phyloP scores from a whole-genome alignment of 2,113 vertebrate genomes.

The Cephalopterus ornatus region DNA sequence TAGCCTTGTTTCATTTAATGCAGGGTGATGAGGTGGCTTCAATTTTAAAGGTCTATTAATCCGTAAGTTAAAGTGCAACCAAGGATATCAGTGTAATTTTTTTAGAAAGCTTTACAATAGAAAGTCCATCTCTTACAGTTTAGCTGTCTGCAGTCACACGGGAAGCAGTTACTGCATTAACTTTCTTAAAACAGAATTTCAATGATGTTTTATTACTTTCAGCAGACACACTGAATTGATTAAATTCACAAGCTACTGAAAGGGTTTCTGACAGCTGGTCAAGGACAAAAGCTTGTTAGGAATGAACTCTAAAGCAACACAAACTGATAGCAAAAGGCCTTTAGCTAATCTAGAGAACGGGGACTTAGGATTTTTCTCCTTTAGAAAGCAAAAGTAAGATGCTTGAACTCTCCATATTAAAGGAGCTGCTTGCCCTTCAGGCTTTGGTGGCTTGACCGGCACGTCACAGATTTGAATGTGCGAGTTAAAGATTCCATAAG shows the following conservation, averaged over 20 bases:
- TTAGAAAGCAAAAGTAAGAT: neutral
- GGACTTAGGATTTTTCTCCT: neutral
- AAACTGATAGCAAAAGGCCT: neutral
- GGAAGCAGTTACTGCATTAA: neutral
- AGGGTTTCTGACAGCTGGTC: slow-evolving; percentile 19
- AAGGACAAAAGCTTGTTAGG: slow-evolving; percentile 29
- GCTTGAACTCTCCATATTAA: neutral
- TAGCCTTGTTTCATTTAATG: neutral
- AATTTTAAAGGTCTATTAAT: slow-evolving; percentile 25
- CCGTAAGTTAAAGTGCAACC: neutral
- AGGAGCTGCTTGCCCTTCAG: neutral
- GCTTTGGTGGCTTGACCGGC: neutral
- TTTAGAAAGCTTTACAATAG: neutral
- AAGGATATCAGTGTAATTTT: neutral
- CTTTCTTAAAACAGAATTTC: slow-evolving; percentile 30
- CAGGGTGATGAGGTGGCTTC: neutral
- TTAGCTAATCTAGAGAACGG: neutral
- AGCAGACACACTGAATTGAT: neutral
- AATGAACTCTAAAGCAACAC: neutral
- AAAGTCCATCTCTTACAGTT: neutral
- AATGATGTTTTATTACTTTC: slow-evolving; percentile 32
- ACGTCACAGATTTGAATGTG: neutral
- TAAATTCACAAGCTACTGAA: slow-evolving; percentile 17
- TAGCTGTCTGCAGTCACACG: neutral
- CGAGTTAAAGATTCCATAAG: neutral